phyloP scores from a whole-genome alignment of 92 coral and sea anemone species.

The Nematostella vectensis region DNA sequence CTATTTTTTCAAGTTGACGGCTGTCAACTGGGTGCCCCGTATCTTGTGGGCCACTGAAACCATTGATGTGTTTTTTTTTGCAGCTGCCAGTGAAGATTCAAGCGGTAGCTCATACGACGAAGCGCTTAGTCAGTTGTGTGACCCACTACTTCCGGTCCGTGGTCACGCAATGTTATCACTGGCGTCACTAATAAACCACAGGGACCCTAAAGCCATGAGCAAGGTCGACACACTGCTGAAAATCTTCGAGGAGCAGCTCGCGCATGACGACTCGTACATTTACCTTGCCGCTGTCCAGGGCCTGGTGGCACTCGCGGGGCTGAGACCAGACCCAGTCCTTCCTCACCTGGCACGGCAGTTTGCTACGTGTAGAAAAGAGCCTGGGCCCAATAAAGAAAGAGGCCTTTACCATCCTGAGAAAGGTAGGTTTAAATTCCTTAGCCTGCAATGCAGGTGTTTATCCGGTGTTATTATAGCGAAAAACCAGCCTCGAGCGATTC shows the following conservation, averaged over 20 bases:
- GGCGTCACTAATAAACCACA: constrained; percentile 48
- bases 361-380: constrained; percentile 41
- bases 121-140: constrained; percentile 67
- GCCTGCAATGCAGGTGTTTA: too few relatives aligned
- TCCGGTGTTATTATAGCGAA: constrained; percentile 9
- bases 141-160: constrained; percentile 81
- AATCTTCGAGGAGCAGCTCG: constrained; percentile 68
- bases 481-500: constrained; percentile 10
- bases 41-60: too few relatives aligned
- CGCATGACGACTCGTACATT: constrained; percentile 87
- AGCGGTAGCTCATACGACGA: constrained; percentile 49
- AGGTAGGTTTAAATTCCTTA: background rate
- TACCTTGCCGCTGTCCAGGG: constrained; percentile 95
- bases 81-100: too few relatives aligned
- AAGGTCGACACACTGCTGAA: constrained; percentile 68
- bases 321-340: constrained; percentile 68
- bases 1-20: too few relatives aligned
- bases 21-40: too few relatives aligned
- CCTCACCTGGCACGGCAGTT: constrained; percentile 71
- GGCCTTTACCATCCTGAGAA: background rate
- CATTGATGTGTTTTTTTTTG: too few relatives aligned
- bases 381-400: constrained; percentile 5
- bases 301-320: constrained; percentile 74
- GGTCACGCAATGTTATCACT: constrained; percentile 81
- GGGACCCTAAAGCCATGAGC: constrained; percentile 58